These are phyloP conservation scores for Macrosoma leucophasiata DNA, from an alignment of 2,888 invertebrate species.

Conservation along the genomic window DNA sequence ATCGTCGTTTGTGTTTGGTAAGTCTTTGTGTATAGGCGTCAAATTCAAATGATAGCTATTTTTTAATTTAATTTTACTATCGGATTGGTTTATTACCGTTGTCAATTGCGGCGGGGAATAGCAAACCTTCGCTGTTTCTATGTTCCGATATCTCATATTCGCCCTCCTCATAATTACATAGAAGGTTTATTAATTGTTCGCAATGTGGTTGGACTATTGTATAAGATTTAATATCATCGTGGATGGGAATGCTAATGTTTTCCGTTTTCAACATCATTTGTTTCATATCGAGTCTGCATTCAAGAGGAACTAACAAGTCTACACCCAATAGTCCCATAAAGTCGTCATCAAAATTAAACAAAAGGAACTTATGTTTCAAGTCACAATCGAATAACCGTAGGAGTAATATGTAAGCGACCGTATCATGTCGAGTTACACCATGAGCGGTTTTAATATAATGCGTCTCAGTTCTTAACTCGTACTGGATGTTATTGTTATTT, in stretches of 20 bases:
- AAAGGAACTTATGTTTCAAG: constrained; percentile 27
- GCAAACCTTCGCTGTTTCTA: constrained; percentile 18
- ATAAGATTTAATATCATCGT: constrained; percentile 22
- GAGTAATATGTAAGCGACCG: constrained; percentile 21
- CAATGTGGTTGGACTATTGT: constrained; percentile 16
- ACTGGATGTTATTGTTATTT: constrained; percentile 4
- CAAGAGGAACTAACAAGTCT: constrained; percentile 21
- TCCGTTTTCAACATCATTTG: constrained; percentile 23
- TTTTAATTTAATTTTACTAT: constrained; percentile 13
- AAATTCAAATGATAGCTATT: constrained; percentile 9
- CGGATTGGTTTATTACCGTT: constrained; percentile 22
- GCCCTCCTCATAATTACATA: constrained; percentile 23
- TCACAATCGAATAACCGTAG: constrained; percentile 24
- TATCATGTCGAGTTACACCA: constrained; percentile 32
- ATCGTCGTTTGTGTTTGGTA: constrained; percentile 2
- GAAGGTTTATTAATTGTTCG: constrained; percentile 23
- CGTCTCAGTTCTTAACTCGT: constrained; percentile 28
- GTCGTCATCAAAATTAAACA: constrained; percentile 29
- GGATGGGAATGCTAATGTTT: constrained; percentile 20
- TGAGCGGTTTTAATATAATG: constrained; percentile 49
- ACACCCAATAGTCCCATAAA: constrained; percentile 28
- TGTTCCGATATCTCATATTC: constrained; percentile 17
- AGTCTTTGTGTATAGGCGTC: neutral
- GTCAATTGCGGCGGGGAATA: constrained; percentile 20
- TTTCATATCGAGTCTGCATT: constrained; percentile 28